These are phyloP conservation scores for Caenorhabditis latens DNA, from an alignment of 1,140 invertebrate genomes.

Conservation along the genomic window DNA sequence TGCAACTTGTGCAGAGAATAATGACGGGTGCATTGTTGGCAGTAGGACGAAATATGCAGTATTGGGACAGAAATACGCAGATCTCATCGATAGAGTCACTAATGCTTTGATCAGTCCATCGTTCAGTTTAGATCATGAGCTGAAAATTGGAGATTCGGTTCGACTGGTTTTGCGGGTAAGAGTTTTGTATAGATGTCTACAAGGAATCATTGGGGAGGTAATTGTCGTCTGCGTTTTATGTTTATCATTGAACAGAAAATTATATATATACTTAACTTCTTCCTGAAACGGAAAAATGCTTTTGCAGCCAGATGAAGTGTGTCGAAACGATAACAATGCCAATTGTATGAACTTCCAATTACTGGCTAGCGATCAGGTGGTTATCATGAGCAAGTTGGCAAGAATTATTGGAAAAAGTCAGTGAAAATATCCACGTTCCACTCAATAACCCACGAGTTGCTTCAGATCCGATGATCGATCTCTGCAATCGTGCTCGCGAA, in stretches of 20 bases:
- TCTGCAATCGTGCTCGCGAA: constrained; percentile 41
- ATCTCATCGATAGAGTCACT: constrained; percentile 35
- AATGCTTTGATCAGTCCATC: constrained; percentile 30
- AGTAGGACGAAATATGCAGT: constrained; percentile 24
- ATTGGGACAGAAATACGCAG: constrained; percentile 12
- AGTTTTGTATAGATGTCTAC: neutral
- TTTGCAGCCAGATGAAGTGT: constrained; percentile 16
- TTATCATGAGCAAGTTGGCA: constrained; percentile 41
- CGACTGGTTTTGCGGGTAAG: constrained; percentile 21
- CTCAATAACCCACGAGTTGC: neutral
- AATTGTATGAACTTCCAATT: constrained; percentile 6
- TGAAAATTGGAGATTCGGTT: constrained; percentile 9
- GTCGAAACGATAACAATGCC: neutral
- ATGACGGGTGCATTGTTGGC: constrained; percentile 35
- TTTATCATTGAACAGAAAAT: too few relatives aligned
- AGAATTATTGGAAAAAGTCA: constrained; percentile 25
- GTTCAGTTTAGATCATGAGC: neutral
- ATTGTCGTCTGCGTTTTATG: too few relatives aligned
- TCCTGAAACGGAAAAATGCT: neutral
- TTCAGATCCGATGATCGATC: constrained; percentile 34
- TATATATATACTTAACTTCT: neutral
- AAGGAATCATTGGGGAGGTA: too few relatives aligned
- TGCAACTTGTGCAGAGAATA: constrained; percentile 4
- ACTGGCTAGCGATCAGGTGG: constrained; percentile 21
- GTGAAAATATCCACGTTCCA: neutral